phyloP scores from a whole-genome alignment of 2,113 vertebrate genomes.

The Trinectes maculatus region DNA sequence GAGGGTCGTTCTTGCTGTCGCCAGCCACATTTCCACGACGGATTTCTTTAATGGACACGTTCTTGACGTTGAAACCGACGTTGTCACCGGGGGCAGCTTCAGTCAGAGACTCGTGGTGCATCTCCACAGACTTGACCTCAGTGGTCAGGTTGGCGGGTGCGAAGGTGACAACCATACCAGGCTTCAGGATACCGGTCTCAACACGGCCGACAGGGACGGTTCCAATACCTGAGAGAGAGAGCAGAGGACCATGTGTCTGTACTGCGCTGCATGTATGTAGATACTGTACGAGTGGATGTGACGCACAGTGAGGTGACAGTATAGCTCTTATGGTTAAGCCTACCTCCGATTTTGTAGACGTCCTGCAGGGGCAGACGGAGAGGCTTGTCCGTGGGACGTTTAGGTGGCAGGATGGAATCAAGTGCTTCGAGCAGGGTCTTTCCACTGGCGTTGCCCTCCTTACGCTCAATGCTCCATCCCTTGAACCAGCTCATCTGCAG shows the following conservation, averaged over 20 bases:
- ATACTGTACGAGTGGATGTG: too few relatives aligned
- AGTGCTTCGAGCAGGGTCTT: constrained; percentile 82
- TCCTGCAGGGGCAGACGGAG: constrained; percentile 84
- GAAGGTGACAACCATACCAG: constrained; percentile 85
- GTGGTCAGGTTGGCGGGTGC: constrained; percentile 83
- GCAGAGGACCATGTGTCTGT: not conserved
- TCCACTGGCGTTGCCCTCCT: constrained; percentile 76
- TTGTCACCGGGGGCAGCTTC: constrained; percentile 84
- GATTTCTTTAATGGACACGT: constrained; percentile 85
- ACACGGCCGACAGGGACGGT: constrained; percentile 85
- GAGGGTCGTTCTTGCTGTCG: constrained; percentile 86
- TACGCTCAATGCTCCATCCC: constrained; percentile 84
- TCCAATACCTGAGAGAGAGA: constrained; percentile 79
- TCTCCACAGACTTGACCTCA: constrained; percentile 86
- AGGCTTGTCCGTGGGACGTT: constrained; percentile 79
- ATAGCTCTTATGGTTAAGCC: not conserved
- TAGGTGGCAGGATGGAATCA: constrained; percentile 81
- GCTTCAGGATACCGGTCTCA: constrained; percentile 83
- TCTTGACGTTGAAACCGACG: constrained; percentile 85
- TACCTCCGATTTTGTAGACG: constrained; percentile 84
- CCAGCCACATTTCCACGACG: constrained; percentile 83
- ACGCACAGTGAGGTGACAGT: not conserved
- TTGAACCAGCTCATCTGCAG: constrained; percentile 86
- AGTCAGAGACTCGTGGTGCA: constrained; percentile 84
- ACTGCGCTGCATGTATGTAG: too few relatives aligned